Percentiles rank a stretch among this genome's conserved stretches.
Evolutionary conservation across 2,113 vertebrate species (phyloP).

Genomic region (Chrysemys picta): DNA sequence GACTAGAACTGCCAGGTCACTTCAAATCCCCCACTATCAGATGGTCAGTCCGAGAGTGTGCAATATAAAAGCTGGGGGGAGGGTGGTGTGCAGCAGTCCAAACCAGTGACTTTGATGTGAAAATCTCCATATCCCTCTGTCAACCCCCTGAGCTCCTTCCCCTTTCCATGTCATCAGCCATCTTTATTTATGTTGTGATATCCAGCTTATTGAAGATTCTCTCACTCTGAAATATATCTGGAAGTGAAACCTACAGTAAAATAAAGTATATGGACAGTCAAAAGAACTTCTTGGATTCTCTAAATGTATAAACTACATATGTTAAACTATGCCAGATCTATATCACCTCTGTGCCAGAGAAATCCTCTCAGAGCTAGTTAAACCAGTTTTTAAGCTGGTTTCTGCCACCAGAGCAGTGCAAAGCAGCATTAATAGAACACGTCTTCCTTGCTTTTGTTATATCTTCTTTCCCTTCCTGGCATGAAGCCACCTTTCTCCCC

Average conservation of each 20-base stretch:
- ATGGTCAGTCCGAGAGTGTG: background rate
- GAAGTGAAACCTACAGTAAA: background rate
- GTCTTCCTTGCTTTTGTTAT: background rate
- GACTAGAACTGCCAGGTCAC: background rate
- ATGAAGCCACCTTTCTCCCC: background rate
- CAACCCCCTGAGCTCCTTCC: background rate
- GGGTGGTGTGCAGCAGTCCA: too few relatives aligned
- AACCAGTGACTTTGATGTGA: background rate
- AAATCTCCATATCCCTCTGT: background rate
- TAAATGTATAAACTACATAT: background rate
- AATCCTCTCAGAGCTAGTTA: background rate
- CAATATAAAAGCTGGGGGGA: background rate
- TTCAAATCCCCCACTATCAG: background rate
- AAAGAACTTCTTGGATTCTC: background rate
- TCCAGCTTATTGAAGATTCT: background rate
- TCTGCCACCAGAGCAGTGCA: background rate
- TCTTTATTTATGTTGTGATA: background rate
- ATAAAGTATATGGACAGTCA: background rate
- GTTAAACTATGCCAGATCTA: background rate
- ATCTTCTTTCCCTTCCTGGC: background rate
- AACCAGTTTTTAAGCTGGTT: background rate
- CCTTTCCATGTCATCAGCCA: background rate
- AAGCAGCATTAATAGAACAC: background rate
- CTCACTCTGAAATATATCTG: background rate
- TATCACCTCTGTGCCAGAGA: background rate